phyloP scores from a whole-genome alignment of 2,113 vertebrate species.

The Sturnira hondurensis region DNA sequence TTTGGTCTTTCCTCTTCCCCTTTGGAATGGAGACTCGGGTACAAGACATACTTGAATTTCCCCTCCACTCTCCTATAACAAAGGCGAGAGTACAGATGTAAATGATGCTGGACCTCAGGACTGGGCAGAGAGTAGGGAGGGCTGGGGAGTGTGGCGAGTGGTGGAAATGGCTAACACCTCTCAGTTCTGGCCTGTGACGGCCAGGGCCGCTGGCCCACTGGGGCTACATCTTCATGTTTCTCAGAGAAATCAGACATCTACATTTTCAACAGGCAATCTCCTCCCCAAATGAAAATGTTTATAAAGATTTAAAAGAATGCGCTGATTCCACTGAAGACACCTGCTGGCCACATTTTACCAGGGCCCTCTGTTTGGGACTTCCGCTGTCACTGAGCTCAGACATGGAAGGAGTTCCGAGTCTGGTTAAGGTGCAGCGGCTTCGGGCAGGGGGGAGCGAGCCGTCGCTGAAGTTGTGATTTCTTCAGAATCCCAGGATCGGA shows the following conservation, averaged over 20 bases:
- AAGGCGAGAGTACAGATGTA: background rate
- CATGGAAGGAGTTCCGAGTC: background rate
- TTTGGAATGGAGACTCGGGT: background rate
- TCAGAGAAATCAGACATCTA: background rate
- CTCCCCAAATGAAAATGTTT: background rate
- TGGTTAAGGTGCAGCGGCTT: background rate
- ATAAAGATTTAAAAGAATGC: background rate
- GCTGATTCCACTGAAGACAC: background rate
- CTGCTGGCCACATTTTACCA: background rate
- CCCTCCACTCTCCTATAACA: background rate
- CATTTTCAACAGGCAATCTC: background rate
- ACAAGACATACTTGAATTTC: background rate
- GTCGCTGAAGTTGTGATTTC: background rate
- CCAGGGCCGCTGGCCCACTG: background rate
- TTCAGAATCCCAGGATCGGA: constrained; percentile 10
- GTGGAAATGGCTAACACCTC: rapidly evolving
- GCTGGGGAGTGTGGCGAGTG: background rate
- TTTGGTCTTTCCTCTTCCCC: background rate
- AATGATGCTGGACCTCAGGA: background rate
- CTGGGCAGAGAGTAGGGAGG: background rate
- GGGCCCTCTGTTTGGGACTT: background rate
- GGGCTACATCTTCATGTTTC: background rate
- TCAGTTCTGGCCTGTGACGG: background rate
- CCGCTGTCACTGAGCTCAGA: background rate
- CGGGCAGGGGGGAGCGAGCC: background rate